Conservation (phyloP, 2,888 invertebrate species). For the Cephus pulcher region DNA sequence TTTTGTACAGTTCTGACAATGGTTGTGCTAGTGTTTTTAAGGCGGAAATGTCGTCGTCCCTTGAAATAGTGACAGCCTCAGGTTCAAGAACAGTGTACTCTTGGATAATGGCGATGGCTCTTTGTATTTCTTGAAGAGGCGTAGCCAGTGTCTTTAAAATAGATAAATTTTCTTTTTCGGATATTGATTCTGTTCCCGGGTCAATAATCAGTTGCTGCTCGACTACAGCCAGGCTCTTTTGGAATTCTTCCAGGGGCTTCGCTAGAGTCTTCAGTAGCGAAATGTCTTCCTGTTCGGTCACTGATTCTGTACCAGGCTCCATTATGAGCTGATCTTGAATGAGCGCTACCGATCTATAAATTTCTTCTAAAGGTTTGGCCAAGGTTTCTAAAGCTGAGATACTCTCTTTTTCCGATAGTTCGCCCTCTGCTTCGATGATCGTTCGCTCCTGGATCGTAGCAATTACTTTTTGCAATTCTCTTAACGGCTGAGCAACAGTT, state of each 20-base stretch:
- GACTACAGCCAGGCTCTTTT: slow-evolving; percentile 47
- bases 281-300: slow-evolving; percentile 21
- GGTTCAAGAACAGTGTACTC: slow-evolving; percentile 35
- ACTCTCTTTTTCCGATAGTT: slow-evolving; percentile 71
- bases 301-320: slow-evolving; percentile 41
- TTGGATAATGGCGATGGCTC: slow-evolving; percentile 42
- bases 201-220: slow-evolving; percentile 47
- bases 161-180: slow-evolving; percentile 42
- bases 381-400: slow-evolving; percentile 72
- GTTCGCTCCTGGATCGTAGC: slow-evolving; percentile 68
- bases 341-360: slow-evolving; percentile 62
- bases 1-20: slow-evolving; percentile 50
- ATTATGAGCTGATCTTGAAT: slow-evolving; percentile 54
- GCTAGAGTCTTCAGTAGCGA: slow-evolving; percentile 43
- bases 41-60: slow-evolving; percentile 34
- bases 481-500: slow-evolving; percentile 66
- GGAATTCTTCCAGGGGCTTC: slow-evolving; percentile 48
- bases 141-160: slow-evolving; percentile 42
- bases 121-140: slow-evolving; percentile 51
- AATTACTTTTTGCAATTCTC: slow-evolving; percentile 66
- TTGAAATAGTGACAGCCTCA: slow-evolving; percentile 6
- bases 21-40: slow-evolving; percentile 57
- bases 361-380: slow-evolving; percentile 67
- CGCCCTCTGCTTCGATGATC: slow-evolving; percentile 67
- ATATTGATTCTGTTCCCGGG: slow-evolving; percentile 49